Conservation (phyloP, 1,140 invertebrate species). For the Hypsibius dujardini region DNA sequence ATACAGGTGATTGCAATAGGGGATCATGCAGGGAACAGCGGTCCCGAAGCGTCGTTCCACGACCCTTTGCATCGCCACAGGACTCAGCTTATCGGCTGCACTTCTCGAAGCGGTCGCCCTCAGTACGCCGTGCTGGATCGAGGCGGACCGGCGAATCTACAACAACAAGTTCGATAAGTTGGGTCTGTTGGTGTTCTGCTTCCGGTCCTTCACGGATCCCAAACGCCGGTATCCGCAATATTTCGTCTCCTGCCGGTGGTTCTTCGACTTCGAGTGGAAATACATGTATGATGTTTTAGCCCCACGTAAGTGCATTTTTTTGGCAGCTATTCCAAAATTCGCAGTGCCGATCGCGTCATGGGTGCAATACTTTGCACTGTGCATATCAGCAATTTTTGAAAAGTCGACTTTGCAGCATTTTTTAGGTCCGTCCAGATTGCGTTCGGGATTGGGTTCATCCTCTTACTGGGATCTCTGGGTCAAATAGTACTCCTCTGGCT, state of each 20-base stretch:
- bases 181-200: background rate
- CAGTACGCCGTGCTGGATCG: background rate
- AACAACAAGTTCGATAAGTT: slow-evolving; percentile 5
- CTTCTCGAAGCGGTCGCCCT: background rate
- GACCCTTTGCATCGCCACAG: slow-evolving; percentile 8
- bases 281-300: slow-evolving; percentile 11
- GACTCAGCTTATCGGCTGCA: background rate
- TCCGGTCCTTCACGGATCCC: slow-evolving; percentile 11
- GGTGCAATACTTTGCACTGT: no score
- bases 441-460: background rate
- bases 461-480: background rate
- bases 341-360: no score
- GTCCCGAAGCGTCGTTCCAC: background rate
- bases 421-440: background rate
- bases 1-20: no score
- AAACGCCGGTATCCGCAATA: slow-evolving; percentile 15
- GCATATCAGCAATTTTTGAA: no score
- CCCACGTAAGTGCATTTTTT: slow-evolving; percentile 11
- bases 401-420: slow-evolving; percentile 1
- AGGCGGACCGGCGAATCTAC: background rate
- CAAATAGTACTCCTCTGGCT: background rate
- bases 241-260: slow-evolving; percentile 11
- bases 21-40: no score
- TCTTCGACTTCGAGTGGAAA: slow-evolving; percentile 7
- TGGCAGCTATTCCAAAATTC: no score